phyloP scores from a whole-genome alignment of 2,797 vertebrate genomes.

The Cheirogaleus major region DNA sequence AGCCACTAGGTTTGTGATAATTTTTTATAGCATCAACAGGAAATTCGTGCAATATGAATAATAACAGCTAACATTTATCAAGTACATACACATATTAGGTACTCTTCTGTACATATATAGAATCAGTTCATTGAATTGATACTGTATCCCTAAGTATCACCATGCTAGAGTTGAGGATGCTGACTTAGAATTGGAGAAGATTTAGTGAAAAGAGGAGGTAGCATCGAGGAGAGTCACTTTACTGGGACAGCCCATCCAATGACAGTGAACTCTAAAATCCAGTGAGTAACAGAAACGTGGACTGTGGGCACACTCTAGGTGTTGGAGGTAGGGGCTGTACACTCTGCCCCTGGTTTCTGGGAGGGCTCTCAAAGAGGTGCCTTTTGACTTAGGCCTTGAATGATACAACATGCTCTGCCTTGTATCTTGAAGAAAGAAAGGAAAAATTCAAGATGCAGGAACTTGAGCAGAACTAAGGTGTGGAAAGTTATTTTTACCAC shows the following conservation, averaged over 20 bases:
- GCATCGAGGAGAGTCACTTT: background rate
- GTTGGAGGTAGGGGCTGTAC: background rate
- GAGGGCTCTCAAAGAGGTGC: background rate
- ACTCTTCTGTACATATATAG: background rate
- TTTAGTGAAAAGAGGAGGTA: background rate
- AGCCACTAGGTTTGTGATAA: background rate
- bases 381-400: background rate
- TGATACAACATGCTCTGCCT: background rate
- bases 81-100: too few species aligned
- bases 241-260: background rate
- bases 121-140: background rate
- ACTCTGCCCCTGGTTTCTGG: background rate
- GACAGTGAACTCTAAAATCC: background rate
- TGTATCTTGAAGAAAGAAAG: background rate
- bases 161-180: background rate
- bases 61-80: background rate
- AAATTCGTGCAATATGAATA: background rate
- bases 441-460: background rate
- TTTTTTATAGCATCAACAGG: background rate
- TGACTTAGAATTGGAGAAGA: background rate
- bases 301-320: background rate
- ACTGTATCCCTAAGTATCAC: background rate
- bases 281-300: background rate
- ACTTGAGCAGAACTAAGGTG: background rate
- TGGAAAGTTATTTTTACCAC: background rate